These are phyloP conservation scores for Dolichomitus sp. DNA, from an alignment of 2,888 invertebrate genomes.

Conservation along the genomic window DNA sequence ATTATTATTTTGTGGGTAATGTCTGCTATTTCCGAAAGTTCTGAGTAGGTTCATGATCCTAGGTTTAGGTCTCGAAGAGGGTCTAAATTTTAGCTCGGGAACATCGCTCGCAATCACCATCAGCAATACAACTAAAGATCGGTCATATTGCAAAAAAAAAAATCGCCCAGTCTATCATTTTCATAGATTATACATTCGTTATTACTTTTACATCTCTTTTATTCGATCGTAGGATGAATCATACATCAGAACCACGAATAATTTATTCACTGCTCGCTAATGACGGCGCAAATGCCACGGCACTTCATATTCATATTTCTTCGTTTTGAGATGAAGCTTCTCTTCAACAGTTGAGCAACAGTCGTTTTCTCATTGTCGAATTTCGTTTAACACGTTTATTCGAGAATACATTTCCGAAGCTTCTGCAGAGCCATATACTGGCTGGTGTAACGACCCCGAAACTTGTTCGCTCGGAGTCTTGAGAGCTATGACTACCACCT, in stretches of 20 bases:
- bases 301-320: conserved; percentile 30
- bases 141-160: too few relatives aligned
- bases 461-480: conserved; percentile 21
- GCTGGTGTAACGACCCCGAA: conserved; percentile 62
- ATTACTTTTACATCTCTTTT: not conserved
- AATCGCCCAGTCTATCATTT: too few relatives aligned
- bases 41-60: too few relatives aligned
- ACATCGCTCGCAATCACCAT: too few relatives aligned
- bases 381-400: conserved; percentile 51
- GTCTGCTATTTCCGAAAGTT: too few relatives aligned
- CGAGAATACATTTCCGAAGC: conserved; percentile 63
- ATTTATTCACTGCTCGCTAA: not conserved
- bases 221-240: not conserved
- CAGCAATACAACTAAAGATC: too few relatives aligned
- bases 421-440: conserved; percentile 32
- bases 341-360: not conserved
- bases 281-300: not conserved
- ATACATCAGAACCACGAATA: not conserved
- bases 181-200: too few relatives aligned
- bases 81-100: too few relatives aligned
- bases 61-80: too few relatives aligned
- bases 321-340: conserved; percentile 22
- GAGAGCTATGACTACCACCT: not conserved
- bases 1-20: too few relatives aligned
- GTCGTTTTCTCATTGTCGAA: conserved; percentile 30